Base-by-base conservation (phyloP, 1,140 invertebrate genomes). In the Drosophila persimilis region DNA sequence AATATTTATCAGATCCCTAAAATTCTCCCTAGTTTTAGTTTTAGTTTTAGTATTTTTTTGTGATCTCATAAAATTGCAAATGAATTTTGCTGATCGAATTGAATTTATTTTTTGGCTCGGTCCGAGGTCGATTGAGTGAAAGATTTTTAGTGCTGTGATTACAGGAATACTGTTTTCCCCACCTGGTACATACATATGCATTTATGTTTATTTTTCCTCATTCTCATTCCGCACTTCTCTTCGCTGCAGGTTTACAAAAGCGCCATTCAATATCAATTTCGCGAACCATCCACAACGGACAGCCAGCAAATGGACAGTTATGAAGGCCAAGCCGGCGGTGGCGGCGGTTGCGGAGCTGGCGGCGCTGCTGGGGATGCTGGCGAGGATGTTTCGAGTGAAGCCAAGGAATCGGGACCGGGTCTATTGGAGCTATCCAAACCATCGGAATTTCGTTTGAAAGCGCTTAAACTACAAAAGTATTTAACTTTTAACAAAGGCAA, bases 401-500 rank as follows among this genome's bases (percentile, higher is more conserved):
- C 76, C 50, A 91, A 90, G 65, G 80, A 90, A 80, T 84, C 77
- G 63, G 79, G 77, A 3, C 80, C 85, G 57, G 90, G 89, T 70
- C 77, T 91, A 75, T 77, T 91, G 72, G 90, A 91, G 71, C 85
- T 91, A 57, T 89, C 90, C 60, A 90, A 86, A 77, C 91, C 91
- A 74, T 91, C 91, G 77, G 90, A 91, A 89, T 91, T 91, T 80
- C 83, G 90, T 77, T 84, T 90, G 75, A 91, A 80, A 78, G 90
- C 90, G 73, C 85, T 91, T 75, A 91, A 90, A 86, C 78, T 90
- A 74, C 85, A 91, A 90, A 91, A 88, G 90, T 91, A 91, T 80
- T 85, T 90, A 90, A 88, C 83, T 73, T 83, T 90, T 80, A 80
- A 89, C 84, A 89, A 89, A 84, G 79, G 74, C 73, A 78, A 54